Evolutionary conservation across 2,888 invertebrate species (phyloP), one percentile per base, ranked within the genome.

Genomic region (Lasioglossum pauxillum): DNA sequence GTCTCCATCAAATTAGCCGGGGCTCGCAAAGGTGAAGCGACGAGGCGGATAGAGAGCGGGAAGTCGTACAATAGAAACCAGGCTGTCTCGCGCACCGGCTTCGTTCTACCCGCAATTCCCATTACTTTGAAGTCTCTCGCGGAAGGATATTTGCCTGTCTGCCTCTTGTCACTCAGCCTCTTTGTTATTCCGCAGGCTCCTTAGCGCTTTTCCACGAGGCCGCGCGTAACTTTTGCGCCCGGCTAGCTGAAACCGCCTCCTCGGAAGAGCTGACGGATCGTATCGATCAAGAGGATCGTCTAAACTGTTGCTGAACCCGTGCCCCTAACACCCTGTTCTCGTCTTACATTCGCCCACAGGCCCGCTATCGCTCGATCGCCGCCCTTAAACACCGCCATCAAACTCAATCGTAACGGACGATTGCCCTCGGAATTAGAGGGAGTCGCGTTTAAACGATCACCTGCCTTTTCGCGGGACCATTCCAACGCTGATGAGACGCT

Each of bases 101-200:
- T 44, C 60, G 64, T 74, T 80, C 78, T 53, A 53, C 74, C 49
- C 74, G 74, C 79, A 77, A 77, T 82, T 82, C 85, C 71, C 60
- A n/a, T 86, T 79, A 77, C 79, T 82, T 82, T 80, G 75, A 83
- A 80, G 72, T 76, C 76, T 77, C 71, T 60, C 57, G 64, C 60
- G 69, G 74, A 74, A 83, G 75, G 60, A 80, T 89, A 89, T 88
- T 89, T 90, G 83, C 79, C 81, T 89, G 84, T 90, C 86, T 84
- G 84, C 72, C 73, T 76, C 80, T 35, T 19, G 90, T 90, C 89
- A 78, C 60, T 83, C 86, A 84, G 81, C 49, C 78, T 74, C 80
- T 80, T 88, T 82, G 81, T 86, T 88, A 90, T 71, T 78, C 38
- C 73, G 69, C 19, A 14, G 64, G n/a, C 60, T 75, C 75, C 81